Percentiles rank a stretch among this genome's conserved stretches.
phyloP scores from a whole-genome alignment of 2,888 invertebrate genomes.

The Aspidiotus destructor region DNA sequence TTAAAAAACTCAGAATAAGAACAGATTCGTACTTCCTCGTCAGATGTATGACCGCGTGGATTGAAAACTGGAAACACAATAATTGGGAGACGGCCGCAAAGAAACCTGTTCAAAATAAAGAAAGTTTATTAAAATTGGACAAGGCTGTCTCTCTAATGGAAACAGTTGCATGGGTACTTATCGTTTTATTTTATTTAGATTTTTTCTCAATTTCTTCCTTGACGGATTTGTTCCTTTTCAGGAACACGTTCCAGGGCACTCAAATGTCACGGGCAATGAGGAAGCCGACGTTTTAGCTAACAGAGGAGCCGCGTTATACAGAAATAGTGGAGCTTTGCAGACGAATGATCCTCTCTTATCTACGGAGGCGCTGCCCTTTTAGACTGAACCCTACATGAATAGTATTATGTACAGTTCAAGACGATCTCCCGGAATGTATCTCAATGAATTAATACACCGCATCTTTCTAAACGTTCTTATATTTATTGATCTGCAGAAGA shows the following conservation, averaged over 20 bases:
- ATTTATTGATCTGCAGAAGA: too few species aligned
- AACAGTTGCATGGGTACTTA: constrained; percentile 66
- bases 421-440: too few species aligned
- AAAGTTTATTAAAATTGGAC: constrained; percentile 71
- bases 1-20: constrained; percentile 62
- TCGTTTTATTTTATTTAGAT: too few species aligned
- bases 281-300: constrained; percentile 79
- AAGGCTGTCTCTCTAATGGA: constrained; percentile 50
- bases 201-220: too few species aligned
- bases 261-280: constrained; percentile 77
- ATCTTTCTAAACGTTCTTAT: too few species aligned
- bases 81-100: constrained; percentile 70
- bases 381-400: too few species aligned
- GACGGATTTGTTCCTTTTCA: constrained; percentile 22
- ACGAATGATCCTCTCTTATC: too few species aligned
- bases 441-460: too few species aligned
- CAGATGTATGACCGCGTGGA: constrained; percentile 76
- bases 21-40: constrained; percentile 93
- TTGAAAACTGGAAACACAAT: constrained; percentile 75
- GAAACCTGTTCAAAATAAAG: constrained; percentile 73
- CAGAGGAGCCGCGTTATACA: constrained; percentile 50
- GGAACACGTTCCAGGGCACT: constrained; percentile 66
- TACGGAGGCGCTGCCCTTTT: too few species aligned
- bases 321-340: too few species aligned
- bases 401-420: too few species aligned